A percentile compares a stretch with the other conserved stretches of the same genome.
Evolutionary conservation across 2,888 invertebrate genomes (phyloP).

Genomic region (Machimus rusticus): DNA sequence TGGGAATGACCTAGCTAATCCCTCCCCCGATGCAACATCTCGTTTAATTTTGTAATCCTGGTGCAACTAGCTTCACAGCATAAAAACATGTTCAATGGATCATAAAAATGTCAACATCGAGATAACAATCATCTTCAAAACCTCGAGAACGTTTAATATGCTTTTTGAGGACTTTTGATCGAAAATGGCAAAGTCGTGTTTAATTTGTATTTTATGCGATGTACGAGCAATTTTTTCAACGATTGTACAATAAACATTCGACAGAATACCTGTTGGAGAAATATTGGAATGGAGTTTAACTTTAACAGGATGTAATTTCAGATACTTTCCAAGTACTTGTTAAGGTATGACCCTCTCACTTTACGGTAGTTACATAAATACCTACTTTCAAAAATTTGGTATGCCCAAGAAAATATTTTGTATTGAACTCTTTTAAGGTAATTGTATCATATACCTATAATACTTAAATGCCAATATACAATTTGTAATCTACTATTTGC

Average conservation of each 20-base stretch:
- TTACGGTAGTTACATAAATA: neutral
- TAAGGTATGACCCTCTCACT: neutral
- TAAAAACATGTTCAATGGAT: neutral
- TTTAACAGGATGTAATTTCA: neutral
- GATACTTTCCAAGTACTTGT: neutral
- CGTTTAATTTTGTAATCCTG: neutral
- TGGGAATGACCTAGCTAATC: neutral
- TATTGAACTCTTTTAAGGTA: neutral
- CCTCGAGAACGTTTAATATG: neutral
- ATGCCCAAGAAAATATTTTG: neutral
- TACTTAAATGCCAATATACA: too few relatives aligned
- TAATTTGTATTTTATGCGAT: constrained; percentile 1
- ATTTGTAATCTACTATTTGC: too few relatives aligned
- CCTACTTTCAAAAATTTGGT: neutral
- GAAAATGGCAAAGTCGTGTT: constrained; percentile 31
- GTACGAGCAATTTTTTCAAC: neutral
- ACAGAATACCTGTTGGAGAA: neutral
- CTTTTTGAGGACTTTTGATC: neutral
- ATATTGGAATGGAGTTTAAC: neutral
- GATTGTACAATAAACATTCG: neutral
- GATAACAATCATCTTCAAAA: neutral
- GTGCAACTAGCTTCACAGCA: neutral
- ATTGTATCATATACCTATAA: neutral
- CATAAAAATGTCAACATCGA: constrained; percentile 1
- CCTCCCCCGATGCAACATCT: neutral